Evolutionary conservation across 1,140 invertebrate genomes (phyloP).

Genomic region (Drosophila busckii): DNA sequence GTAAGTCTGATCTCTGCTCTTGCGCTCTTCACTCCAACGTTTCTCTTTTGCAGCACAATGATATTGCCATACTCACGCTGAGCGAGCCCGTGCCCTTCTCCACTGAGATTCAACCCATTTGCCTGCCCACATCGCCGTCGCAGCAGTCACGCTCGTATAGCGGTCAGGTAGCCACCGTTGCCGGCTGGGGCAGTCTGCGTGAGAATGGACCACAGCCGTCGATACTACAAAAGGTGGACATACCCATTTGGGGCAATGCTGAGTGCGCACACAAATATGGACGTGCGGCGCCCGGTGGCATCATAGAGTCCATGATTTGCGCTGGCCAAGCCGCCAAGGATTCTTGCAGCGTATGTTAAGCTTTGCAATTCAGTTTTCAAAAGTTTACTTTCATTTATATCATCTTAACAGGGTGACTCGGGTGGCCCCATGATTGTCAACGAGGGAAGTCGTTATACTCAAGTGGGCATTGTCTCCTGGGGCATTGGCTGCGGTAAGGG

Average conservation of each 20-base stretch:
- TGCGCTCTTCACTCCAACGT: slow-evolving; percentile 41
- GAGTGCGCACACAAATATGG: slow-evolving; percentile 91
- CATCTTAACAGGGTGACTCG: slow-evolving; percentile 88
- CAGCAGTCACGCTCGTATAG: slow-evolving; percentile 80
- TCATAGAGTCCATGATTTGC: slow-evolving; percentile 92
- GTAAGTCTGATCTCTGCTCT: slow-evolving; percentile 78
- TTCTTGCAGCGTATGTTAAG: slow-evolving; percentile 89
- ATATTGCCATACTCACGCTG: slow-evolving; percentile 91
- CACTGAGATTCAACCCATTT: slow-evolving; percentile 88
- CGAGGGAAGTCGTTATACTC: slow-evolving; percentile 85
- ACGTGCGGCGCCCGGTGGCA: slow-evolving; percentile 90
- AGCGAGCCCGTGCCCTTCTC: slow-evolving; percentile 87
- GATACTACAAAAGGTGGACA: slow-evolving; percentile 89
- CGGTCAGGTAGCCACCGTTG: slow-evolving; percentile 87
- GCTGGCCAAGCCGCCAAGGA: slow-evolving; percentile 90
- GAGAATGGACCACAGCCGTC: slow-evolving; percentile 89
- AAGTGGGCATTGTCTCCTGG: slow-evolving; percentile 95
- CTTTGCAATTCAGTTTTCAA: background rate
- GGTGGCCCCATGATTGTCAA: slow-evolving; percentile 93
- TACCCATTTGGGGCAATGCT: slow-evolving; percentile 89
- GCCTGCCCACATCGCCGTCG: slow-evolving; percentile 84
- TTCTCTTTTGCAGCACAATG: slow-evolving; percentile 84
- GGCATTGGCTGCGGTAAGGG: slow-evolving; percentile 95
- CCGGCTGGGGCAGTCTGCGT: slow-evolving; percentile 84
- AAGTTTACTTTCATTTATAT: background rate